Conservation (phyloP, 2,797 vertebrate species). For the Chloroceryle inda region DNA sequence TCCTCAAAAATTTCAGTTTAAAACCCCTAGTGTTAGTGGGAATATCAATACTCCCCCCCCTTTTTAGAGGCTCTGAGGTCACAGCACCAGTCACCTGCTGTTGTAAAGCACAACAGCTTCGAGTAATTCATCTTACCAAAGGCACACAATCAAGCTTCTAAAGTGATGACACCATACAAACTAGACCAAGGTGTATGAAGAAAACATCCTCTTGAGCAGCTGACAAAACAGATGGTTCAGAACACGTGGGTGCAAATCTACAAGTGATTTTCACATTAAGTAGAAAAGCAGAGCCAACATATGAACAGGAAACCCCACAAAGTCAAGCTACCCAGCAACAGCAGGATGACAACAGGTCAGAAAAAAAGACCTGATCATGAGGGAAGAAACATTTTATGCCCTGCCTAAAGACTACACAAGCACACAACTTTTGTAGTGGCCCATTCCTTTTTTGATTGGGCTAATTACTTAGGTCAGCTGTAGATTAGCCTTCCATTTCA, state of each 20-base stretch:
- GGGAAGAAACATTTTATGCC: neutral
- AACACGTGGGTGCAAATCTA: neutral
- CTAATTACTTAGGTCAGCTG: neutral
- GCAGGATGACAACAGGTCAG: neutral
- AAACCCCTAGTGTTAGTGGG: neutral
- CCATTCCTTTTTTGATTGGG: neutral
- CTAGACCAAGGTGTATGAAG: neutral
- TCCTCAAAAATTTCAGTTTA: neutral
- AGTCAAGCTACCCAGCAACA: neutral
- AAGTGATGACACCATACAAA: neutral
- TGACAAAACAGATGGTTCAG: constrained; percentile 3
- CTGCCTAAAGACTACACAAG: neutral
- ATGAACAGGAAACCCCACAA: neutral
- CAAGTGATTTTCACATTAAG: neutral
- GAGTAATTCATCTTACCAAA: neutral
- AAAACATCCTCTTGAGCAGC: constrained; percentile 10
- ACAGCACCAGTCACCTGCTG: neutral
- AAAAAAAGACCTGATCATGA: neutral
- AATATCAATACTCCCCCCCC: neutral
- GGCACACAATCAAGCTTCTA: neutral
- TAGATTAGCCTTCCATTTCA: neutral
- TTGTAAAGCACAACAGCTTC: neutral
- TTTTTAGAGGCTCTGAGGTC: neutral
- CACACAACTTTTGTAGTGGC: neutral
- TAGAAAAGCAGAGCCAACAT: neutral